Conservation (phyloP, 2,113 vertebrate species). For the Sphyrna mokarran region DNA sequence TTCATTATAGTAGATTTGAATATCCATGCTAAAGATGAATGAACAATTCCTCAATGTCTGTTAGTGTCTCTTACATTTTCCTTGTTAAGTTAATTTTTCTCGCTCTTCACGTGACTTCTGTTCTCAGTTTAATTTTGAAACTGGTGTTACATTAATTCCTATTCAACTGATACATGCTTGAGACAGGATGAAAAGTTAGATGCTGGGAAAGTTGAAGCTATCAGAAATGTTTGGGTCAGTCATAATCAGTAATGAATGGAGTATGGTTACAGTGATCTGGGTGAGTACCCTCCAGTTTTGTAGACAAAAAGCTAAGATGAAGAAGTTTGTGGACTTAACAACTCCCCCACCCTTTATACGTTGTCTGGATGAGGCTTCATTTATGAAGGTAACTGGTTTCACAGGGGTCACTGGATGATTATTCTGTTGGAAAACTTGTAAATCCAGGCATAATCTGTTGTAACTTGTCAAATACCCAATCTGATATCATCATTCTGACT, state of each 20-base stretch:
- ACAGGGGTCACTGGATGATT: not conserved
- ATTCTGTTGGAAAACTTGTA: not conserved
- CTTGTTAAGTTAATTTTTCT: not conserved
- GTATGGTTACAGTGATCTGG: not conserved
- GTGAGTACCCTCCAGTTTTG: not conserved
- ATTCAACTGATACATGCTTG: not conserved
- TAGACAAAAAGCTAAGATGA: not conserved
- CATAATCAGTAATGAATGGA: too few relatives aligned
- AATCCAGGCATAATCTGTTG: not conserved
- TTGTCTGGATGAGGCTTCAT: not conserved
- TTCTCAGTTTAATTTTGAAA: not conserved
- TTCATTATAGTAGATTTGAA: not conserved
- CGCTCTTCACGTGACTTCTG: not conserved
- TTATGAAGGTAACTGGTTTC: not conserved
- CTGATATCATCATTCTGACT: not conserved
- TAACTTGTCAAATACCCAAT: not conserved
- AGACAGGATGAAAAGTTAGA: not conserved
- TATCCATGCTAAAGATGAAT: not conserved
- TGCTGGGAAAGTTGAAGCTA: not conserved
- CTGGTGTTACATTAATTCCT: not conserved
- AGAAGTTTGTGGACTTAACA: not conserved
- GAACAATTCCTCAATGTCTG: not conserved
- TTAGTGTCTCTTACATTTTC: not conserved
- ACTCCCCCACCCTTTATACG: too few relatives aligned
- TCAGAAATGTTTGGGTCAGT: too few relatives aligned